Base-by-base conservation (phyloP, 2,888 invertebrate species). In the Plebejus argus region DNA sequence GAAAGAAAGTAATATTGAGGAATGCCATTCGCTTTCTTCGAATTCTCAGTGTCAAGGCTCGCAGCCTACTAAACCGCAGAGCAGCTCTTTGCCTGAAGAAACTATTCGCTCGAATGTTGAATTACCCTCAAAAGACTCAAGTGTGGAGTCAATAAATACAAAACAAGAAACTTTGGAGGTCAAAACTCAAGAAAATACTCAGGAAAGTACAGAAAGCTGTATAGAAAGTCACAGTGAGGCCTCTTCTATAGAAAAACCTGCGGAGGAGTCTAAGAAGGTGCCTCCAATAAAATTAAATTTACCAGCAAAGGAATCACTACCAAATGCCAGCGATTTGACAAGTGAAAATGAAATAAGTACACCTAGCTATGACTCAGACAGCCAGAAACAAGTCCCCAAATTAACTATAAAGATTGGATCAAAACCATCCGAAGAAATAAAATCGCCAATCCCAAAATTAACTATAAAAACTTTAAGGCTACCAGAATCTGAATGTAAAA, bases 351-450 rank as follows among this genome's bases (percentile, higher is more conserved):
- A 82, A 80, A 82, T 79, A 80, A 85, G 80, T 82, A 83, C 83
- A 82, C 82, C 72, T 74, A 58, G 70, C 77, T 72, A 79, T 78
- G 85, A 87, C 72, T 79, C 82, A 72, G 90, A 89, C 61, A 81
- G 84, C 77, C 82, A 83, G 75, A 94, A 92, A 86, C 91, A 91
- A 81, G 90, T 95, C 76, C 94, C 95, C 61, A 95, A 95, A 86
- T 84, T 95, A 80, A 94, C 95, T 76, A 94, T 95, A 58, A 94
- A 94, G 87, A 83, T 94, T 78, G 84, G 88, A 58, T 88, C 84
- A 81, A 94, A 90, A 84, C 88, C 87, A 81, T 70, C 84, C 49
- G 92, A 93, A 76, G 93, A 93, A 85, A 83, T 85, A 8, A 93
- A 92, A 83, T 86, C 89, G 76, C 88, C 90, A 76, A 84, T 92